Percentiles rank a stretch among this genome's conserved stretches.
Conservation (phyloP, 2,113 vertebrate species). For the Pyxicephalus adspersus region DNA sequence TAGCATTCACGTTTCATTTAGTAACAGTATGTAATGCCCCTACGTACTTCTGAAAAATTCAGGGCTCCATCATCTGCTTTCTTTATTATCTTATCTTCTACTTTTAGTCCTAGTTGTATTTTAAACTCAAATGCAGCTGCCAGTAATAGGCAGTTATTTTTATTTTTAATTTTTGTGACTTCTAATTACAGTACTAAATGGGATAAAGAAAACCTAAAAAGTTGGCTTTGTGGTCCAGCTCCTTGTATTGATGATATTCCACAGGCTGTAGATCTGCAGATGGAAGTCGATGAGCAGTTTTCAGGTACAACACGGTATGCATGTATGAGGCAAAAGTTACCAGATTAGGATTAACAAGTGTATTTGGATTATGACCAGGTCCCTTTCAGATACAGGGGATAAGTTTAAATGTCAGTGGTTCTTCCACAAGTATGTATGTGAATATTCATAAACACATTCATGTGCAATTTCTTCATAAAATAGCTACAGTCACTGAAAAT, state of each 20-base stretch:
- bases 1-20: too few relatives aligned
- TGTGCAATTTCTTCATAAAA: too few relatives aligned
- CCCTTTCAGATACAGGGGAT: too few relatives aligned
- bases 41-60: too few relatives aligned
- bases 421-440: too few relatives aligned
- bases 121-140: background rate
- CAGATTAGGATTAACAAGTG: too few relatives aligned
- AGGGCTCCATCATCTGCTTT: background rate
- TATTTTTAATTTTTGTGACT: background rate
- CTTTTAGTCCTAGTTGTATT: background rate
- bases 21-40: too few relatives aligned
- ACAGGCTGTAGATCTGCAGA: constrained; percentile 78
- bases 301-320: constrained; percentile 70
- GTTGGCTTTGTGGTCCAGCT: constrained; percentile 76
- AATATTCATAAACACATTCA: too few relatives aligned
- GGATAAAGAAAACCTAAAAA: constrained; percentile 68
- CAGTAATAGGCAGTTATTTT: background rate
- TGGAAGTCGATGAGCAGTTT: constrained; percentile 70
- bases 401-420: too few relatives aligned
- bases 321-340: too few relatives aligned
- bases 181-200: constrained; percentile 59
- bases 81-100: background rate
- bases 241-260: constrained; percentile 83
- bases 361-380: too few relatives aligned
- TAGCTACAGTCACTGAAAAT: too few relatives aligned